Percentiles rank a stretch among this genome's conserved stretches.
Conservation (phyloP, 92 coral and sea anemone species). For the Chrysogorgia sp. region DNA sequence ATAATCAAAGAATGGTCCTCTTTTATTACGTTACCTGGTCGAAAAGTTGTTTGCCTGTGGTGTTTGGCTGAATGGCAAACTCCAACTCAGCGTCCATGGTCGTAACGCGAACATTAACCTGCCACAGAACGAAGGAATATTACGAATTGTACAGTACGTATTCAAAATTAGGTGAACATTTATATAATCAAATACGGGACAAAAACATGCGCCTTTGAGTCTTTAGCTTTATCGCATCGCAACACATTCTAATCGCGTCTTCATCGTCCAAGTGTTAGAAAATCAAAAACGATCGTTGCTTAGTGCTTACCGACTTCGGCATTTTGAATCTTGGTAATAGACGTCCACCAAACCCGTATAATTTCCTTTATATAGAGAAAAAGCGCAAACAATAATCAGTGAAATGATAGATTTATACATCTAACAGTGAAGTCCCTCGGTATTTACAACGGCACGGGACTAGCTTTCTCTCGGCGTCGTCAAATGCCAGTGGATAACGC, state of each 20-base stretch:
- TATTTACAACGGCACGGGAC: neutral
- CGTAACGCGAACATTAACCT: constrained; percentile 91
- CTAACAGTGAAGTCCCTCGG: neutral
- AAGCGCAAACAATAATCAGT: neutral
- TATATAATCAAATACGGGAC: too few relatives aligned
- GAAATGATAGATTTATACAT: neutral
- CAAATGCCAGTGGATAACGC: too few relatives aligned
- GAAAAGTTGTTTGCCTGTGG: constrained; percentile 95
- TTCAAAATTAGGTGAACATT: neutral
- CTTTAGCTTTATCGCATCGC: too few relatives aligned
- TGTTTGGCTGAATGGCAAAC: constrained; percentile 93
- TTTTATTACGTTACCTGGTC: constrained; percentile 83
- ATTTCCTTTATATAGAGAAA: neutral
- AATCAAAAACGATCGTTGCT: too few relatives aligned
- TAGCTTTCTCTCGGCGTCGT: neutral
- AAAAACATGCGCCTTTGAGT: too few relatives aligned
- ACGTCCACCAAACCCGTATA: neutral
- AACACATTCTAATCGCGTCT: neutral
- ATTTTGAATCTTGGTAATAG: neutral
- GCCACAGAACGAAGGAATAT: neutral
- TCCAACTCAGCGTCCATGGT: constrained; percentile 96
- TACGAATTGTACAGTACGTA: neutral
- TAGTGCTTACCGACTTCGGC: constrained; percentile 44
- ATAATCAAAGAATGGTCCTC: neutral
- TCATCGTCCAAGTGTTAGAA: neutral